Evolutionary conservation across 1,140 invertebrate species (phyloP), one percentile per base, ranked within the genome.

Genomic region (Nasonia longicornis): DNA sequence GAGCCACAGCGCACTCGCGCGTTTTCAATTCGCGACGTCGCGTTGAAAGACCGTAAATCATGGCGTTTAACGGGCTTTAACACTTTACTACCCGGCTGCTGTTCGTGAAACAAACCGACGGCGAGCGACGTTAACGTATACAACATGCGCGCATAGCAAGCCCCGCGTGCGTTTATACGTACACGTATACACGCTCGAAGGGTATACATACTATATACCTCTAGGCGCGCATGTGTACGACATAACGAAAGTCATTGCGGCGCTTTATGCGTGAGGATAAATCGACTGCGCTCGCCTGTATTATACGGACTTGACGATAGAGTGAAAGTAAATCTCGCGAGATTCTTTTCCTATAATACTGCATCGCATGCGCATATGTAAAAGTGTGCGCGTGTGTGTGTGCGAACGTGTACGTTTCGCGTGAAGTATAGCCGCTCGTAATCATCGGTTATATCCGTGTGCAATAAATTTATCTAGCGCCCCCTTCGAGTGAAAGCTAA

Each of bases 21-120:
- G 66, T 75, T 80, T 80, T 67, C 79, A 80, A 75, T 80, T 77
- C 31, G 20, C 66, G 80, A 64, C 72, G 72, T 22, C 72, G 64
- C 73, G 73, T 16, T 58, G 79, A 81, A 81, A 81, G 72, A 31
- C 66, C 29, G 79, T 80, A 83, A 83, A 83, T 82, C 83, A 79
- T 3, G 11, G 66, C 66, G 69, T 52, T 75, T 83, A 82, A 83
- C 67, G 63, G 81, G 42, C 77, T 74, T 69, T 74, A 67, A 67
- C 66, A 6, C 52, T 16, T 58, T 58, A 58, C 52, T 58, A 16
- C 52, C 16, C 16, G 2, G 31, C 20, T 63, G 73, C 29, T 31
- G 63, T 38, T 31, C 73, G 73, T 8, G 58, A 64, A 76, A n/a
- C 48, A n/a, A 67, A 67, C 75, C 16, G 12, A 73, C 38, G 42